Base-by-base conservation (phyloP, 2,113 vertebrate species). In the Zingel zingel region DNA sequence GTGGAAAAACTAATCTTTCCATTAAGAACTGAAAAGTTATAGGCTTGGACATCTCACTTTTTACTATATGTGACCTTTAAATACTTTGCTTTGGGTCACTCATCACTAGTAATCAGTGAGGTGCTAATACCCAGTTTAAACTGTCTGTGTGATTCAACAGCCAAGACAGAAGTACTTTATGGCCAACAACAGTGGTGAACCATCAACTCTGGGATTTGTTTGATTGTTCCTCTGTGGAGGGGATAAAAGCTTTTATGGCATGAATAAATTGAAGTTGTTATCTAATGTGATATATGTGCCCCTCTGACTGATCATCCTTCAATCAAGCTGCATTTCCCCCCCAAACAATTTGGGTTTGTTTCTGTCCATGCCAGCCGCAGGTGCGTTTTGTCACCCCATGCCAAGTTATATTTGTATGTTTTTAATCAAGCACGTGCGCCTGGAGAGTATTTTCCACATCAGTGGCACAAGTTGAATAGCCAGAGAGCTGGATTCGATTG, bases 391-490 rank as follows among this genome's bases (percentile, higher is more conserved):
- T 61, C 74, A 65, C 63, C 47, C 9, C 33, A 15, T 62, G 57
- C 80, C 78, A 77, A 83, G 48, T 79, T 82, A 62, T 73, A 79
- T 88, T 86, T 78, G 85, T 83, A 39, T 68, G 54, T 50, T 77
- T 80, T 89, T 71, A 83, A 87, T 87, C 62, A 79, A 90, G 69
- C 90, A 62, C 27, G 19, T 65, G 85, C 85, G 82, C 71, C 87
- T 77, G 86, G 61, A 80, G 83, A 84, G 66, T 62, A 58, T 89
- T 92, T 90, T 92, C 79, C 85, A 86, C 85, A 86, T 77, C 83
- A 84, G 62, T 67, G 56, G 78, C 43, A 14, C 12, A 45, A 80
- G 70, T 56, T 85, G 86, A 87, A 81, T 74, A 54, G 70, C 77
- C 74, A 74, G 63, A 88, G 75, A 72, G 57, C 27, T 10, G 19